Percentiles rank a stretch among this genome's conserved stretches.
Evolutionary conservation across 2,797 vertebrate species (phyloP).

Genomic region (Cyclura pinguis): DNA sequence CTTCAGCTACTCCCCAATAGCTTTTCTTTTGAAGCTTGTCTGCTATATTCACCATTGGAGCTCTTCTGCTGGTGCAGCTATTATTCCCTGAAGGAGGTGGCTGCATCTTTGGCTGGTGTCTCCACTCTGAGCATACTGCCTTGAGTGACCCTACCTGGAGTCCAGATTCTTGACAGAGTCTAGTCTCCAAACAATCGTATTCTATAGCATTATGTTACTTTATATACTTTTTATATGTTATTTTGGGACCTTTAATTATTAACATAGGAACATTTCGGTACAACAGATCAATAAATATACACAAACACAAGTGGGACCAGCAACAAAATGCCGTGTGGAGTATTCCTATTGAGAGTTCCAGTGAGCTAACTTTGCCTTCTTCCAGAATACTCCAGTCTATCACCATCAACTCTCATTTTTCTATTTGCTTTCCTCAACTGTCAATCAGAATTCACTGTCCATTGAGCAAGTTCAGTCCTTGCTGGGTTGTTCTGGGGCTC

Average conservation of each 20-base stretch:
- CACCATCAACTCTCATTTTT: background rate
- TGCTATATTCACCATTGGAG: too few relatives aligned
- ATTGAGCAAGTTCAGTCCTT: background rate
- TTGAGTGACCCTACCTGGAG: too few relatives aligned
- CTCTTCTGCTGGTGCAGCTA: too few relatives aligned
- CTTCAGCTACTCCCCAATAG: too few relatives aligned
- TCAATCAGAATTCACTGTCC: background rate
- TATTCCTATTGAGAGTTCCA: background rate
- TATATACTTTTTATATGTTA: background rate
- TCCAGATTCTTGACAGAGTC: too few relatives aligned
- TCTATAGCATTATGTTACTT: too few relatives aligned
- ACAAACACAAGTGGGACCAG: background rate
- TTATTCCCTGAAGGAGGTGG: too few relatives aligned
- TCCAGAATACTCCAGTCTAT: background rate
- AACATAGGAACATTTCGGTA: background rate
- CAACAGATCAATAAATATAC: background rate
- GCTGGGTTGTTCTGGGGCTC: background rate
- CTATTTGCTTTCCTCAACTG: too few relatives aligned
- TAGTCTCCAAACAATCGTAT: too few relatives aligned
- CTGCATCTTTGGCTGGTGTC: too few relatives aligned
- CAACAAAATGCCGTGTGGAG: background rate
- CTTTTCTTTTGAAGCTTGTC: too few relatives aligned
- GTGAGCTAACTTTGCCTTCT: background rate
- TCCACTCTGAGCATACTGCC: too few relatives aligned
- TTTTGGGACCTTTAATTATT: background rate